Evolutionary conservation across 2,797 vertebrate genomes (phyloP), one percentile per base, ranked within the genome.

Genomic region (Garrulus glandarius): DNA sequence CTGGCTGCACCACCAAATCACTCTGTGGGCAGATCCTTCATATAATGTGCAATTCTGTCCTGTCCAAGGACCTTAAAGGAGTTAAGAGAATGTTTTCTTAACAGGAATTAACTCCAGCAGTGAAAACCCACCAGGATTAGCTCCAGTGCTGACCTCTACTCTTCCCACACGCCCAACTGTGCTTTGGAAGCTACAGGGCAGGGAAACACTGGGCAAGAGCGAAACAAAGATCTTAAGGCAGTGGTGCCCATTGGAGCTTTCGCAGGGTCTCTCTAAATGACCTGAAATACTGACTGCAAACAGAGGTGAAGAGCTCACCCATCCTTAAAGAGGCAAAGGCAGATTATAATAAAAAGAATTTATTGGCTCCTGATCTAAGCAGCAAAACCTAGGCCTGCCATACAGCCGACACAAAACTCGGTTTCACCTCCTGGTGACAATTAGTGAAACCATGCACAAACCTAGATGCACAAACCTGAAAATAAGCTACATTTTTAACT

Each of bases 81-180:
- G 52, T 49, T 72, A 84, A 61, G 22, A 47, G 34, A 47, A 68
- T 3, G n/a, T 39, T 47, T 87, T 86, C 46, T 49, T 82, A 63
- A 32, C 10, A 70, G 82, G 64, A 84, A 78, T 74, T n/a, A 84
- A 69, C 26, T 65, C 41, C n/a, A 88, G 70, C 55, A 39, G 44
- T 57, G 65, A 41, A 60, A 95, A 87, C 11, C 24, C 37, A 93
- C 21, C 20, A 64, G 56, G 39, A 84, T 55, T 79, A 56, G 56
- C 23, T 87, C 63, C 1, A 5, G 20, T 11, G 24, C 5, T 57
- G 79, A 53, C n/a, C 36, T 52, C 53, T 22, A 24, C 37, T 56
- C 5, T 2, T 63, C 37, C n/a, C 64, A 57, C 8, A 13, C 2
- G 2, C 19, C 22, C 27, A 71, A 7, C 0, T 57, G 14, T 8